Evolutionary conservation across 2,888 invertebrate genomes (phyloP), one percentile per base, ranked within the genome.

Genomic region (Leucozona laternaria): DNA sequence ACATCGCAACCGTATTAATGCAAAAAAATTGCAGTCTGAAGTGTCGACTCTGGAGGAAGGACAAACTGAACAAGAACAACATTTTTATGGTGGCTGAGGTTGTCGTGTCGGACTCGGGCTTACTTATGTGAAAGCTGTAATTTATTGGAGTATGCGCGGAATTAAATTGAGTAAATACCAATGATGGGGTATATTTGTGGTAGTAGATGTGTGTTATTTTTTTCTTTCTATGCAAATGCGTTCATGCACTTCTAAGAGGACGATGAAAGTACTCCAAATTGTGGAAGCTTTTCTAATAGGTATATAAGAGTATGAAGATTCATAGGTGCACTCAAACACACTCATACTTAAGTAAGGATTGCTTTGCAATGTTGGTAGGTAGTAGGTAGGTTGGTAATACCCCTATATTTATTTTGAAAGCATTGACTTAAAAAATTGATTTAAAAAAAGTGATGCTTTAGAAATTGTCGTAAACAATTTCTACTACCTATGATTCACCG

Each of bases 131-230:
- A 76, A 77, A 77, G 72, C 73, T 75, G 20, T 34, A 25, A 34
- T 80, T 55, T 73, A 28, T 58, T 77, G 48, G 85, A 86, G 81
- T 81, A 86, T 86, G 85, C 85, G 85, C 85, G 77, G 58, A 85
- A 85, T 71, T 43, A 31, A 64, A 58, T 75, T 66, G 66, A 66
- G 62, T 43, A 68, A 70, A 70, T 72, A 77, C 72, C 64, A 72
- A 77, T 37, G n/a, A 31, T 55, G 57, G 50, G 25, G 31, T 64
- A 72, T 72, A 22, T 43, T 45, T 72, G 53, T 45, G 37, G 4
- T n/a, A 31, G 31, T 76, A 48, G 37, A 34, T 40, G 43, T 40
- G 43, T 70, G 45, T 25, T 43, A 40, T 34, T 22, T 71, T 71
- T 25, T 53, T n/a, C n/a, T 10, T 53, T 55, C 60, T 37, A 80